phyloP scores from a whole-genome alignment of 2,797 vertebrate species.

The Pempheris klunzingeri region DNA sequence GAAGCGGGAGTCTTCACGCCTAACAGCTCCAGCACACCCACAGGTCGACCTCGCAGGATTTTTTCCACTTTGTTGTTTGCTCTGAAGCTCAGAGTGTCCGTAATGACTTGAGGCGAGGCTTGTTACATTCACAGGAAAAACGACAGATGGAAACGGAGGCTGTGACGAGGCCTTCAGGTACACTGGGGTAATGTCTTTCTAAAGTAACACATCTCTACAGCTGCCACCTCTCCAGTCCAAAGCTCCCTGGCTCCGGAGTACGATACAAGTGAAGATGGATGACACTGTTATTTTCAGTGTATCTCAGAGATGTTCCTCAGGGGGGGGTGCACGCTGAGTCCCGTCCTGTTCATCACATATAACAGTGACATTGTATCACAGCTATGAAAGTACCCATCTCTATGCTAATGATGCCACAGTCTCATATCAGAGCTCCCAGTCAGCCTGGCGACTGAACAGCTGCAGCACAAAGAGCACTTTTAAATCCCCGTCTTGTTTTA shows the following conservation, averaged over 20 bases:
- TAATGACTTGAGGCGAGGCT: conserved; percentile 20
- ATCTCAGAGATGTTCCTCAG: background rate
- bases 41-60: conserved; percentile 8
- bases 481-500: background rate
- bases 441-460: background rate
- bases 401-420: background rate
- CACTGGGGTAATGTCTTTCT: conserved; percentile 1
- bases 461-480: background rate
- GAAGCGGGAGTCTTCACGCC: conserved; percentile 20
- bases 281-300: background rate
- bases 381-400: background rate
- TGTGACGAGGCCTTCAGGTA: conserved; percentile 16
- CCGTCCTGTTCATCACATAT: conserved; percentile 3
- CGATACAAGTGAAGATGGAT: background rate
- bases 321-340: conserved; percentile 1
- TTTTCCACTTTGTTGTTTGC: conserved; percentile 16
- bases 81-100: background rate
- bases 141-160: conserved; percentile 26
- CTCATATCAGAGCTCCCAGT: background rate
- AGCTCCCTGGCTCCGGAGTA: background rate
- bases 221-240: background rate
- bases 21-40: conserved; percentile 17
- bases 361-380: background rate
- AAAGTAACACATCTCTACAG: conserved; percentile 7
- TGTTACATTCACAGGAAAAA: conserved; percentile 19